Conservation (phyloP, 92 coral and sea anemone genomes). For the Palythoa grandiflora region DNA sequence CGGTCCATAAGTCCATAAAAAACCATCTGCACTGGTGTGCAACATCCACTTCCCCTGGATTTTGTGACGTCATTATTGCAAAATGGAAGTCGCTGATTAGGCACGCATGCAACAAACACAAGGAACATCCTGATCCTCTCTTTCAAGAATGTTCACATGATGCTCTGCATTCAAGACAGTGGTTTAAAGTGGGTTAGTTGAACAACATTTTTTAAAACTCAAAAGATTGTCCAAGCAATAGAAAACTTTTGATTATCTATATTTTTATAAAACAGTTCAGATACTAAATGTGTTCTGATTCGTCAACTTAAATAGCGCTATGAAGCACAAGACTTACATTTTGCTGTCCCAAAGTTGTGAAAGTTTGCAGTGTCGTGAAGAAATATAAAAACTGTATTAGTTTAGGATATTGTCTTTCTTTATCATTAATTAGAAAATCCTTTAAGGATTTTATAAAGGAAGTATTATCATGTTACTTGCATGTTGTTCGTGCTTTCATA, state of each 20-base stretch:
- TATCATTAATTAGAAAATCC: background rate
- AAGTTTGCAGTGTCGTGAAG: background rate
- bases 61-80: conserved; percentile 26
- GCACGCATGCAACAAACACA: conserved; percentile 30
- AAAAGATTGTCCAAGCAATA: background rate
- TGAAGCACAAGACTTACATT: background rate
- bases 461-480: background rate
- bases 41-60: conserved; percentile 26
- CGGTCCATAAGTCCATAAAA: no score
- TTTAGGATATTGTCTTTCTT: background rate
- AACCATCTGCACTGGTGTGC: conserved; percentile 47
- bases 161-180: conserved; percentile 29
- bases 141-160: conserved; percentile 30
- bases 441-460: background rate
- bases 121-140: conserved; percentile 44
- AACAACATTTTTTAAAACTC: conserved; percentile 12
- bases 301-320: background rate
- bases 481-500: background rate
- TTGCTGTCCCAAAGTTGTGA: no score
- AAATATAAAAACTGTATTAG: background rate
- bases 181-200: conserved; percentile 37
- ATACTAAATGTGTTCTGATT: background rate
- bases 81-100: conserved; percentile 46
- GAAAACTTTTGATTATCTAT: conserved; percentile 1
- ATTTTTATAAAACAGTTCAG: no score